Evolutionary conservation across 1,140 invertebrate species (phyloP), one percentile per base, ranked within the genome.

Genomic region (Grapholita molesta): DNA sequence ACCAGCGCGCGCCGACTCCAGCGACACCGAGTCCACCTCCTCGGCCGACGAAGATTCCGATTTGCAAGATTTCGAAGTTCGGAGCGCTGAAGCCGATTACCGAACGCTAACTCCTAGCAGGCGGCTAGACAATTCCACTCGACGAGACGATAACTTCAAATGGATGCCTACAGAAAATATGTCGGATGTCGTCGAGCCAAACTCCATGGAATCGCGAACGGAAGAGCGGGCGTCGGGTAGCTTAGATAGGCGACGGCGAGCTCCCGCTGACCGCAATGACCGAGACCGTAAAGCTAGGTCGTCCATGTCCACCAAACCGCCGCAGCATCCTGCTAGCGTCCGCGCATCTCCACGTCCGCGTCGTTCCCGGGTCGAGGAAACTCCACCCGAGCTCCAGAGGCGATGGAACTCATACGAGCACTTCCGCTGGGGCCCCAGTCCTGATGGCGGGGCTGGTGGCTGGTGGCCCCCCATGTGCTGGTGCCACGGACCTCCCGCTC

Each of bases 391-490:
- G 3, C 53, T 89, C 55, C 90, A 92, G 70, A 82, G 90, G 52
- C 83, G 89, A 71, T 92, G 90, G 84, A 90, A 92, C 33, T 92
- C 91, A 0, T 92, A 92, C 67, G 91, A 92, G 48, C 90, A 92
- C 68, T 92, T 92, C 70, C 88, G 91, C 15, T 92, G 80, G 76
- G 87, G 88, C 70, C 84, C 84, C 0, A 94, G 94, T 70, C 88
- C 83, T 15, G 18, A 93, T 93, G 82, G 93, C 93, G 66, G 94
- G 95, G 64, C 81, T 97, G 6, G 42, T 2, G 42, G 42, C 18
- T 94, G 95, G 78, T 95, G 97, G 78, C 92, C 98, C 68, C 88
- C 87, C 3, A 88, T 90, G 85, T 90, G 87, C 64, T 90, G 86
- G 88, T 90, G 88, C 64, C 89, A 92, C 65, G 87, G 84, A 1